These are phyloP conservation scores for Orussus abietinus DNA, from an alignment of 1,140 invertebrate species.

Conservation along the genomic window DNA sequence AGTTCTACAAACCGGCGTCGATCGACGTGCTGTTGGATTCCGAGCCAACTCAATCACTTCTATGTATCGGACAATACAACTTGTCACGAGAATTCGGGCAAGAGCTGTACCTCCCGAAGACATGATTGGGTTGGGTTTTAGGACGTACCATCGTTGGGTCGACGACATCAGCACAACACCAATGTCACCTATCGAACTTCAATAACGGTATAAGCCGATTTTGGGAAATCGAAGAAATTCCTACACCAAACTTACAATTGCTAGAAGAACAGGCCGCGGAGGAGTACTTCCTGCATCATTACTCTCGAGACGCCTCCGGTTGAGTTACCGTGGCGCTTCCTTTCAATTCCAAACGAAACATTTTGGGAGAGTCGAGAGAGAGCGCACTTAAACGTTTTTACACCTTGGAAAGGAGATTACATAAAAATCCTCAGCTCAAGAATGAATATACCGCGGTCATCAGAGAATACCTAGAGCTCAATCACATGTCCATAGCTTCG, in stretches of 20 bases:
- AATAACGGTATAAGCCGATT: constrained; percentile 11
- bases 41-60: constrained; percentile 1
- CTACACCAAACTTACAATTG: background rate
- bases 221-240: constrained; percentile 19
- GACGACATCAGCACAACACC: background rate
- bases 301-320: constrained; percentile 20
- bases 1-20: constrained; percentile 4
- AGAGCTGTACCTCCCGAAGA: constrained; percentile 23
- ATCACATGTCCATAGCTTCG: constrained; percentile 18
- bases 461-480: constrained; percentile 24
- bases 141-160: background rate
- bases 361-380: constrained; percentile 9
- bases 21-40: constrained; percentile 1
- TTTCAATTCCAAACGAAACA: constrained; percentile 18
- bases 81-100: background rate
- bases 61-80: constrained; percentile 3
- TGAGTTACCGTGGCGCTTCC: constrained; percentile 26
- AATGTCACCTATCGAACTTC: constrained; percentile 10
- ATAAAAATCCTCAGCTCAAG: constrained; percentile 13
- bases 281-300: constrained; percentile 22
- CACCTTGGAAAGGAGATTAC: constrained; percentile 16
- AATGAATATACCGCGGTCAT: constrained; percentile 17
- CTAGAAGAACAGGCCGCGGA: constrained; percentile 24
- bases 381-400: constrained; percentile 12
- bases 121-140: constrained; percentile 17